phyloP scores from a whole-genome alignment of 2,888 invertebrate genomes.

The Sicus ferrugineus region DNA sequence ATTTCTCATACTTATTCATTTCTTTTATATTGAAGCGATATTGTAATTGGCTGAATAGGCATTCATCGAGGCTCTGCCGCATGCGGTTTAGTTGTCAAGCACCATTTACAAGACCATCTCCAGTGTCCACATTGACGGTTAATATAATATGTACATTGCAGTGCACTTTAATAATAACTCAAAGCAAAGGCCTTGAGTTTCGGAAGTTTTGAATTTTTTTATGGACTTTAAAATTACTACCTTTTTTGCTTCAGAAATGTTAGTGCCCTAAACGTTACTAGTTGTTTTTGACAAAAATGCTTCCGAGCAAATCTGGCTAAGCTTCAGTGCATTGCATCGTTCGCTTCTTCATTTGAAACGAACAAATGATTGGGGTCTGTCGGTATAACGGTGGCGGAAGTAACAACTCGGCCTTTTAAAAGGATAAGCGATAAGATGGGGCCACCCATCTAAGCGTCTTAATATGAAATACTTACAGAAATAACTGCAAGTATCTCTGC shows the following conservation, averaged over 20 bases:
- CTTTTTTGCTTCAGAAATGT: neutral
- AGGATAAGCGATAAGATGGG: too few species aligned
- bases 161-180: slow-evolving; percentile 37
- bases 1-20: neutral
- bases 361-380: slow-evolving; percentile 4
- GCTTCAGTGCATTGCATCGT: slow-evolving; percentile 15
- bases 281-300: too few species aligned
- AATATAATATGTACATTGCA: slow-evolving; percentile 40
- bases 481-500: too few species aligned
- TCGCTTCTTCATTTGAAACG: slow-evolving; percentile 1
- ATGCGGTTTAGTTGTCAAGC: slow-evolving; percentile 3
- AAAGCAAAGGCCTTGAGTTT: slow-evolving; percentile 32
- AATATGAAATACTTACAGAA: too few species aligned
- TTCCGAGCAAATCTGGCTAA: too few species aligned
- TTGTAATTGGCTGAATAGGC: neutral
- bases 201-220: slow-evolving; percentile 13
- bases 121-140: slow-evolving; percentile 22
- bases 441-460: too few species aligned
- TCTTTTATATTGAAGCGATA: neutral
- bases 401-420: slow-evolving; percentile 8
- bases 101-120: slow-evolving; percentile 15
- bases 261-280: too few species aligned
- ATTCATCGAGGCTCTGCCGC: neutral
- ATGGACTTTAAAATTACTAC: slow-evolving; percentile 16
- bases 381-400: neutral